Base-by-base conservation (phyloP, 1,140 invertebrate genomes). In the Coelopa frigida region DNA sequence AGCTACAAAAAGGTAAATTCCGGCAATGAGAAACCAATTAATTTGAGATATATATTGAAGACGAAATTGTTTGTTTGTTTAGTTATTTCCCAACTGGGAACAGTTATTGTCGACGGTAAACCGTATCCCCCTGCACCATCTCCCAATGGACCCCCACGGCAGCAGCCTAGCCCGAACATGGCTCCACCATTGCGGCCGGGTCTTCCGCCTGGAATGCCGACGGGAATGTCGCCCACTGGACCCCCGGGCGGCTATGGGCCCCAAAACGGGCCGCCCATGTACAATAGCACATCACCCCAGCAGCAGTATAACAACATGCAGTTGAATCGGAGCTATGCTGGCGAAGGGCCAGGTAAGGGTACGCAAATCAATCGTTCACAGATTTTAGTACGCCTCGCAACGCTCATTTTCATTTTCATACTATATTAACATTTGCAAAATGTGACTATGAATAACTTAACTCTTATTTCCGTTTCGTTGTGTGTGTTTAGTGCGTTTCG, bases 51-150 rank as follows among this genome's bases (percentile, higher is more conserved):
- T 35, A 35, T 17, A 21, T 14, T 15, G 22, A 15, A 7, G 29
- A 40, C 12, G 8, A 21, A 4, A 24, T 14, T 46, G 37, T 22
- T 37, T 39, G 39, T 47, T 52, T 44, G 49, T 69, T 65, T 44
- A 84, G 82, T 85, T 23, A 75, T 86, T 48, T 80, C 81, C 26
- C 78, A 76, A 12, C 80, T 87, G 54, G 84, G 84, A 37, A 80
- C 78, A 35, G 84, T 88, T 50, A 80, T 86, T 2, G 84, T 87
- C 12, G 84, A 87, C 72, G 84, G 84, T 31, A 77, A 83, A 59
- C 75, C 61, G 40, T 64, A 59, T 56, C 67, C 59, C 20, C 62
- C 59, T 33, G 40, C 59, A 36, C 72, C 56, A 1, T 52, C 55
- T 4, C 57, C 50, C 3, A 61, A 62, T 35, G 59, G 53, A 8